Conservation (phyloP, 1,140 invertebrate species). For the Papilio polyxenes region DNA sequence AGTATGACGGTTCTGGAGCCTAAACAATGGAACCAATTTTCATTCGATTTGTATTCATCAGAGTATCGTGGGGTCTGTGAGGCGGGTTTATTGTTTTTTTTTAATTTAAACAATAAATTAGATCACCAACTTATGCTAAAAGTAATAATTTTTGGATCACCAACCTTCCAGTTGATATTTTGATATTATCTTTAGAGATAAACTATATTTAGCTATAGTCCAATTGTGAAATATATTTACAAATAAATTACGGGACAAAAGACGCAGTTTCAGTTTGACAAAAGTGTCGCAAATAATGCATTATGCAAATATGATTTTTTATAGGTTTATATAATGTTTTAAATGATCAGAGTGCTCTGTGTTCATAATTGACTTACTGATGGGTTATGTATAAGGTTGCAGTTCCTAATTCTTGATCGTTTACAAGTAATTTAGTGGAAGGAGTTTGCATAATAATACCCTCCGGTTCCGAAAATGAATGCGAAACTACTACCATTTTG, state of each 20-base stretch:
- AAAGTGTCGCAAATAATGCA: not conserved
- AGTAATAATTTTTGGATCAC: too few relatives aligned
- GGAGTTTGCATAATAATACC: constrained; percentile 66
- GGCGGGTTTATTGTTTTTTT: too few relatives aligned
- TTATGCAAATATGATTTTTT: not conserved
- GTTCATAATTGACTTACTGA: constrained; percentile 54
- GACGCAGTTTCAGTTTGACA: not conserved
- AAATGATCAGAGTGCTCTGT: not conserved
- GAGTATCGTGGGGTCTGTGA: too few relatives aligned
- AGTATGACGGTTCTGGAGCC: too few relatives aligned
- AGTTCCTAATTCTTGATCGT: constrained; percentile 71
- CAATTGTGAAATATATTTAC: not conserved
- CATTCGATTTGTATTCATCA: too few relatives aligned
- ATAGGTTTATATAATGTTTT: not conserved
- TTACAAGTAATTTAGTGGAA: constrained; percentile 67
- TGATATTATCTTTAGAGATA: too few relatives aligned
- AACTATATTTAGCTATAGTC: too few relatives aligned
- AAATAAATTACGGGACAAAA: not conserved
- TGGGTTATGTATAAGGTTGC: constrained; percentile 74
- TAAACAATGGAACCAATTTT: too few relatives aligned
- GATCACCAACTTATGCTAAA: too few relatives aligned
- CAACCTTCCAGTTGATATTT: too few relatives aligned
- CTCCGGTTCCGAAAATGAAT: constrained; percentile 68
- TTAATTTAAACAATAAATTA: too few relatives aligned
- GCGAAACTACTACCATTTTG: constrained; percentile 75